Conservation (phyloP, 2,113 vertebrate species). For the Brachionichthys hirsutus region DNA sequence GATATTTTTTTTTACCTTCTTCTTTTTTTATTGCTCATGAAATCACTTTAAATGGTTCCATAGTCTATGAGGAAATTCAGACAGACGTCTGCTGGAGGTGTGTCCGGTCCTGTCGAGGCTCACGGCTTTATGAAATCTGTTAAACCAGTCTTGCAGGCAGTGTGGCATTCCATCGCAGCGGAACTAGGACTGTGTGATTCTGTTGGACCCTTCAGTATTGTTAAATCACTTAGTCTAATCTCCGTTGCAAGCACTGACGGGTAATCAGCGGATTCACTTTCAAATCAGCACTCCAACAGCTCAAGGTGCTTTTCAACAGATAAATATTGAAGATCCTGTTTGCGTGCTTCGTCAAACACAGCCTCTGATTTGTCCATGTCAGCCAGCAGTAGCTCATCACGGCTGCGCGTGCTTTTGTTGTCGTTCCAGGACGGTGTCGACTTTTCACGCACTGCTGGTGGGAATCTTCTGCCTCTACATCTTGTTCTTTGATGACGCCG, state of each 20-base stretch:
- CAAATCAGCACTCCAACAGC: conserved; percentile 18
- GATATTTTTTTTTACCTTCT: conserved; percentile 21
- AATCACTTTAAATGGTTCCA: conserved; percentile 29
- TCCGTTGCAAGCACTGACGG: conserved; percentile 45
- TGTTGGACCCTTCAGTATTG: conserved; percentile 50
- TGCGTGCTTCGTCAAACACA: background rate
- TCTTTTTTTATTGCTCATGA: conserved; percentile 24
- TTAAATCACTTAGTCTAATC: conserved; percentile 63
- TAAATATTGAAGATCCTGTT: conserved; percentile 1
- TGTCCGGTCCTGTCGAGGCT: background rate
- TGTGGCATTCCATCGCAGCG: background rate
- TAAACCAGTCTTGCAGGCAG: conserved; percentile 1
- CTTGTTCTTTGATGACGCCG: conserved; percentile 86
- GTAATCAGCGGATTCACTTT: conserved; percentile 44
- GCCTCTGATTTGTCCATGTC: background rate
- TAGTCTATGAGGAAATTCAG: conserved; percentile 42
- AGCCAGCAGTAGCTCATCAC: background rate
- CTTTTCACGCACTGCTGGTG: conserved; percentile 90
- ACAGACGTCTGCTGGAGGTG: conserved; percentile 15
- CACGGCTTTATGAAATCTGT: conserved; percentile 16
- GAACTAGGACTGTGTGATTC: background rate
- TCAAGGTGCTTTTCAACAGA: conserved; percentile 1
- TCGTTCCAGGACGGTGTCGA: conserved; percentile 89
- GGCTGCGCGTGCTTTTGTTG: conserved; percentile 1
- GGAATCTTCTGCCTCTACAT: conserved; percentile 89